These are phyloP conservation scores for Ariolimax columbianus DNA, from an alignment of 2,888 invertebrate genomes.

Conservation along the genomic window DNA sequence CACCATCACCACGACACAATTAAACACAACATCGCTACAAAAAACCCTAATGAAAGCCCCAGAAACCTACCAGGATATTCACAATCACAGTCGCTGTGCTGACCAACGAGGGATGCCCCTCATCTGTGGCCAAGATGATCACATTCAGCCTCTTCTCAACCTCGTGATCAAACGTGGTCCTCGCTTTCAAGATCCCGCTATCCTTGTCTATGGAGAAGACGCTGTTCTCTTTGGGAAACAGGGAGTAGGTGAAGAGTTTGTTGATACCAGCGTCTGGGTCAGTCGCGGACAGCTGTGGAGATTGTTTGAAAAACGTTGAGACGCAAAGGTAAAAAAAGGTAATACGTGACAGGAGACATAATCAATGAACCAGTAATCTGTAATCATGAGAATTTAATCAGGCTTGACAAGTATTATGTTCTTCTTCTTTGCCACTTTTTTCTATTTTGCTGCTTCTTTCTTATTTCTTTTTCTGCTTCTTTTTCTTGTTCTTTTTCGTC, in stretches of 20 bases:
- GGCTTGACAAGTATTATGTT: too few relatives aligned
- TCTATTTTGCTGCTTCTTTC: too few relatives aligned
- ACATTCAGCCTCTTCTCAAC: constrained; percentile 94
- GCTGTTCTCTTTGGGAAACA: constrained; percentile 83
- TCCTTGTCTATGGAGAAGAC: constrained; percentile 91
- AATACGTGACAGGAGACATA: too few relatives aligned
- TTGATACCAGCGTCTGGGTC: constrained; percentile 80
- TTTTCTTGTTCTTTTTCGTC: too few relatives aligned
- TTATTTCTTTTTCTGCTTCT: too few relatives aligned
- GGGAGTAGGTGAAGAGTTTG: constrained; percentile 80
- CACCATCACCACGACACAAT: background rate
- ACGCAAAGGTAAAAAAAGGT: too few relatives aligned
- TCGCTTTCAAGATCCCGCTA: constrained; percentile 90
- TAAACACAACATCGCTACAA: background rate
- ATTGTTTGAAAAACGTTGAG: too few relatives aligned
- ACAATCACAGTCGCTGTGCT: constrained; percentile 84
- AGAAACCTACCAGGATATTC: constrained; percentile 85
- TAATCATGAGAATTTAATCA: too few relatives aligned
- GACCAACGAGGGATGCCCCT: constrained; percentile 85
- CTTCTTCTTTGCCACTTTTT: too few relatives aligned
- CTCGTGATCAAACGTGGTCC: constrained; percentile 90
- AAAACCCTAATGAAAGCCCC: background rate
- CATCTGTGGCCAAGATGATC: constrained; percentile 91
- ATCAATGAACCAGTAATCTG: too few relatives aligned
- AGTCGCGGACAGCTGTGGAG: constrained; percentile 82